Evolutionary conservation across 1,140 invertebrate species (phyloP), one percentile per base, ranked within the genome.

Genomic region (Hycleus phaleratus): DNA sequence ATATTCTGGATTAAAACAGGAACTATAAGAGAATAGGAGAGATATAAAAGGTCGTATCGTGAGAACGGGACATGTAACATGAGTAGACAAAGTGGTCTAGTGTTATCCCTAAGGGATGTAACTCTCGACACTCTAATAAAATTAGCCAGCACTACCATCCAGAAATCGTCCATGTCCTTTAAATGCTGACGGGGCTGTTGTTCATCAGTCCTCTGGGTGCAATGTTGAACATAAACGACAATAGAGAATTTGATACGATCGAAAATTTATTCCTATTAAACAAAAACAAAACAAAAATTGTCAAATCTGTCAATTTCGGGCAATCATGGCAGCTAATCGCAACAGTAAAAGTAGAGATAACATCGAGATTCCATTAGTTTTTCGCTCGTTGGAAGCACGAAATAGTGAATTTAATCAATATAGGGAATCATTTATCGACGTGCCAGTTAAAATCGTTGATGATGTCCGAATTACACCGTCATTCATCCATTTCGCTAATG

Each of bases 401-500:
- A 32, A 32, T 7, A 32, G 32, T 32, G 32, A 32, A 5, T 32
- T 32, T 7, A 32, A 5, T 32, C 4, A 32, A 32, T 32, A 5
- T 7, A 18, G 18, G 18, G 2, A 7, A 32, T 32, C 7, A 32
- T 5, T 7, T 5, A 7, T 5, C 32, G 32, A 32, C 3, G 32
- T 32, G 7, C 42, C 12, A 39, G 5, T 54, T 47, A 9, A 43
- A 56, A 24, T 52, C 1, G 46, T 63, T 9, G 59, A 69, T 46
- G 38, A 62, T 42, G 62, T 72, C 0, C 56, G 59, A 4, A 68
- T 72, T n/a, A 62, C 61, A 6, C 71, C 71, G 6, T 46, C 49
- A 26, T 58, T 47, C 32, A 64, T 72, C 55, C 56, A 67, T 46
- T 68, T 73, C 24, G 56, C 48, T 3, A 69, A 72, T 56, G 65